Evolutionary conservation across 2,888 invertebrate genomes (phyloP).

Genomic region (Panzeria rudis): DNA sequence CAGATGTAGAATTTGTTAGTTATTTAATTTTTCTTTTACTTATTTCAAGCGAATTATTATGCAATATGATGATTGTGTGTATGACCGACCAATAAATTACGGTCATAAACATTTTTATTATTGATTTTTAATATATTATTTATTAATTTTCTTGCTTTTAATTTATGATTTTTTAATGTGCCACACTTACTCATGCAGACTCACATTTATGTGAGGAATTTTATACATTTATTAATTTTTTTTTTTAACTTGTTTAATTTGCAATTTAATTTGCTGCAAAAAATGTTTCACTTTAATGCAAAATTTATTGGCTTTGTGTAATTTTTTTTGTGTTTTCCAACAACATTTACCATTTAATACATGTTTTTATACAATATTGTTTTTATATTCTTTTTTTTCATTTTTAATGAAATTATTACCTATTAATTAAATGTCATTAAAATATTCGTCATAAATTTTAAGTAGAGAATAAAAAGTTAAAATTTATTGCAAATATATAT

Average conservation of each 20-base stretch:
- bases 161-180: slow-evolving; percentile 54
- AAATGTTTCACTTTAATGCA: slow-evolving; percentile 68
- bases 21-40: slow-evolving; percentile 16
- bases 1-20: slow-evolving; percentile 22
- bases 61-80: slow-evolving; percentile 31
- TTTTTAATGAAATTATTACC: slow-evolving; percentile 63
- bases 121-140: slow-evolving; percentile 62
- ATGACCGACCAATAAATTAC: slow-evolving; percentile 46
- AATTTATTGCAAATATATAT: background rate
- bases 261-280: slow-evolving; percentile 39
- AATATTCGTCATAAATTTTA: slow-evolving; percentile 66
- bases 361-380: slow-evolving; percentile 9
- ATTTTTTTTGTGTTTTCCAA: background rate
- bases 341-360: slow-evolving; percentile 6
- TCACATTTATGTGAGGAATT: slow-evolving; percentile 12
- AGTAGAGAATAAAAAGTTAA: slow-evolving; percentile 19
- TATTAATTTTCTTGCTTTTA: slow-evolving; percentile 26
- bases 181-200: background rate
- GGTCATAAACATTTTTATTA: slow-evolving; percentile 56
- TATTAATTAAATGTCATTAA: slow-evolving; percentile 67
- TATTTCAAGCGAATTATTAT: slow-evolving; percentile 38
- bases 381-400: slow-evolving; percentile 8
- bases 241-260: slow-evolving; percentile 57
- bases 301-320: slow-evolving; percentile 56
- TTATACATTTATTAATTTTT: slow-evolving; percentile 10